Conservation (phyloP, 1,140 invertebrate species). For the Mizuhopecten yessoensis region DNA sequence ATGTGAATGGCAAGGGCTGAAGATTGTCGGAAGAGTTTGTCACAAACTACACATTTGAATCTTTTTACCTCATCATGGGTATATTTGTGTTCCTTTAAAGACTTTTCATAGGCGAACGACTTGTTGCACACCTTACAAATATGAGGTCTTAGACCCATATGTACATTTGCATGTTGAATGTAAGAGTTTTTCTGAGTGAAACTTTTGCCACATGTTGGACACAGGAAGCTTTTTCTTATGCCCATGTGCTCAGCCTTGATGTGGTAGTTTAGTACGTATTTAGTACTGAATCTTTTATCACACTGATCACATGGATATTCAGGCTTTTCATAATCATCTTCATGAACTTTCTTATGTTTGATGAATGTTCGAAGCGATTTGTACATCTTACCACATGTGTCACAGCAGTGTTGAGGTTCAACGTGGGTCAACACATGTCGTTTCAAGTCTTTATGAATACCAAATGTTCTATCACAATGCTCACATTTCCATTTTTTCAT, state of each 20-base stretch:
- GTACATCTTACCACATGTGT: conserved; percentile 71
- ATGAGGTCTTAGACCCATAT: conserved; percentile 73
- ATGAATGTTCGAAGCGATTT: conserved; percentile 67
- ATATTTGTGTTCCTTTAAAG: conserved; percentile 73
- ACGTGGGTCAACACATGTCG: conserved; percentile 67
- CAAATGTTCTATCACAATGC: conserved; percentile 71
- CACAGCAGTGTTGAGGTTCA: conserved; percentile 68
- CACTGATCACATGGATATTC: conserved; percentile 74
- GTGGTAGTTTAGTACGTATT: conserved; percentile 73
- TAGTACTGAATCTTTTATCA: conserved; percentile 72
- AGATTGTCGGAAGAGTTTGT: conserved; percentile 72
- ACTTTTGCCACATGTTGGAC: conserved; percentile 76
- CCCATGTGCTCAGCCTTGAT: conserved; percentile 73
- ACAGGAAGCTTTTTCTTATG: conserved; percentile 71
- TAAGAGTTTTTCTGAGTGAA: conserved; percentile 76
- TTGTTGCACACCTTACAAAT: conserved; percentile 76
- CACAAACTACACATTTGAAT: conserved; percentile 71
- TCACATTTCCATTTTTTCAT: conserved; percentile 68
- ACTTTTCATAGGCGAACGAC: conserved; percentile 74
- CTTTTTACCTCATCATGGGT: conserved; percentile 71
- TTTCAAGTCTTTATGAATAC: conserved; percentile 72
- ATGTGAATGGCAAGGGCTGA: conserved; percentile 48
- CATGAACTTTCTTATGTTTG: conserved; percentile 69
- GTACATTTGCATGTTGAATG: conserved; percentile 76
- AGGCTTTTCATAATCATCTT: conserved; percentile 68